A percentile compares a stretch with the other conserved stretches of the same genome.
These are phyloP conservation scores for Pristionchus fissidentatus DNA, from an alignment of 2,888 invertebrate species.

Conservation along the genomic window DNA sequence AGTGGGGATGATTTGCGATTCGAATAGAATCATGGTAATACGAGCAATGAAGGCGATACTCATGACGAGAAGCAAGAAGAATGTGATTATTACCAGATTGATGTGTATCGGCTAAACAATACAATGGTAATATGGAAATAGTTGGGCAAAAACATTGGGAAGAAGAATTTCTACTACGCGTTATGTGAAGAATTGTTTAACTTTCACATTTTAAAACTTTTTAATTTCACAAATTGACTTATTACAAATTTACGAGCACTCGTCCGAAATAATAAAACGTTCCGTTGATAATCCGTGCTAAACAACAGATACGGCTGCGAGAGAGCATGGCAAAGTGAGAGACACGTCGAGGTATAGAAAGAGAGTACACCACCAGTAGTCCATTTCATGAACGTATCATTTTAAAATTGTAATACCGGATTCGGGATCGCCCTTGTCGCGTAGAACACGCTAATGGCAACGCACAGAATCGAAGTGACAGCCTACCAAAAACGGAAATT, in stretches of 20 bases:
- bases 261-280: too few species aligned
- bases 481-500: not conserved
- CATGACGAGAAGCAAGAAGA: not conserved
- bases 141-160: too few species aligned
- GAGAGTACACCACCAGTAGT: too few species aligned
- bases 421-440: not conserved
- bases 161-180: too few species aligned
- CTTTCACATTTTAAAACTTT: not conserved
- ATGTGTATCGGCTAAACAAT: constrained; percentile 3
- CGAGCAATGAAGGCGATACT: not conserved
- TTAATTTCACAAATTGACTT: too few species aligned
- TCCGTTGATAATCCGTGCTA: too few species aligned
- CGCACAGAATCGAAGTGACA: not conserved
- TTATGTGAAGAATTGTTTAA: not conserved
- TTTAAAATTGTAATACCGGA: not conserved
- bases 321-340: too few species aligned
- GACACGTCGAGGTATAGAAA: too few species aligned
- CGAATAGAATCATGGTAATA: constrained; percentile 1
- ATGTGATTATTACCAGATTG: not conserved
- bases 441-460: not conserved
- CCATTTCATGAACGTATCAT: too few species aligned
- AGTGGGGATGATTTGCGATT: not conserved
- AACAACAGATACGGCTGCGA: too few species aligned
- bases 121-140: too few species aligned
- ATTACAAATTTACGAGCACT: too few species aligned